Percentiles rank a stretch among this genome's conserved stretches.
Conservation (phyloP, 2,797 vertebrate genomes). For the Tamandua tetradactyla region DNA sequence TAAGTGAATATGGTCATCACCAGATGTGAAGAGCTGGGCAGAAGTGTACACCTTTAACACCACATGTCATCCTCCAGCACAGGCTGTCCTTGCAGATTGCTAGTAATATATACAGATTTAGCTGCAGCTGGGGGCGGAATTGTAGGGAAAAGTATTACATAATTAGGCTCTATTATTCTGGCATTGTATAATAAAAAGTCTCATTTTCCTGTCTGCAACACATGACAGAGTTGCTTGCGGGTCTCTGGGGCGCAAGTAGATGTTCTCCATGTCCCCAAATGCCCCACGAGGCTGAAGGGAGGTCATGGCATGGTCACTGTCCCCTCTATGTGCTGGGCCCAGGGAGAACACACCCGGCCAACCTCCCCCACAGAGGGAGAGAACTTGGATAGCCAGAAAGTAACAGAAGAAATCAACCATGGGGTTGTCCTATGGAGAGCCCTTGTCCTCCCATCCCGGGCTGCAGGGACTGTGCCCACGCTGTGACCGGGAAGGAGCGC, state of each 20-base stretch:
- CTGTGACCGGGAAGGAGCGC: neutral
- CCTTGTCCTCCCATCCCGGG: neutral
- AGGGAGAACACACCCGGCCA: neutral
- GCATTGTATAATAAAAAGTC: constrained; percentile 69
- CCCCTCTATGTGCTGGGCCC: neutral
- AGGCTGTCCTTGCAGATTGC: constrained; percentile 58
- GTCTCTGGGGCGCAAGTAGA: neutral
- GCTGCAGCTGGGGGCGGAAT: constrained; percentile 74
- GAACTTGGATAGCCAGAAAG: neutral
- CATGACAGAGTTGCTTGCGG: constrained; percentile 50
- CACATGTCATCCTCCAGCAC: neutral
- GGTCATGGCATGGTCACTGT: neutral
- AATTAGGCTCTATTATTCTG: constrained; percentile 78
- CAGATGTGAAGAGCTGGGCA: neutral
- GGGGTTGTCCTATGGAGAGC: neutral
- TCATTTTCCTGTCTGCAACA: constrained; percentile 57
- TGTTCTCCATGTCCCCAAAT: neutral
- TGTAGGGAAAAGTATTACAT: constrained; percentile 74
- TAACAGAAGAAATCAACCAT: neutral
- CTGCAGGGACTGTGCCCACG: no score
- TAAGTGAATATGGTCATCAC: neutral
- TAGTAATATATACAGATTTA: constrained; percentile 67
- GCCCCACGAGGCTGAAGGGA: neutral
- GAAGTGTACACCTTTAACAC: neutral
- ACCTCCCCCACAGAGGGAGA: neutral